Evolutionary conservation across 2,888 invertebrate genomes (phyloP).

Genomic region (Caenorhabditis auriculariae): DNA sequence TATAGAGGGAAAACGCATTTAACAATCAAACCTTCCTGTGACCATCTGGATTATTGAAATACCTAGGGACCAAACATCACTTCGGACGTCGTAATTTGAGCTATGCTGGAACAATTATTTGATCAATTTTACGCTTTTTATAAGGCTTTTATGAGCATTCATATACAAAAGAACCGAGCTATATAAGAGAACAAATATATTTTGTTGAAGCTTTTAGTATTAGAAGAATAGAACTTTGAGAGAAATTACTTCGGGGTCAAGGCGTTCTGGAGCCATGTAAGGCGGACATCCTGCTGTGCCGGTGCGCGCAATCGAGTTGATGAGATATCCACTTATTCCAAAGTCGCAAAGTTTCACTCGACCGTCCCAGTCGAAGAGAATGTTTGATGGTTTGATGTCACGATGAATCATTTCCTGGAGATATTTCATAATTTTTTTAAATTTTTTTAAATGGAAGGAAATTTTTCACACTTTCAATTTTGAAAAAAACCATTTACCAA

Average conservation of each 20-base stretch:
- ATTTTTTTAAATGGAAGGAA: too few relatives aligned
- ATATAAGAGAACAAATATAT: too few relatives aligned
- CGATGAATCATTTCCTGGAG: conserved; percentile 57
- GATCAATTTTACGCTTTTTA: not conserved
- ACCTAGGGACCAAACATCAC: conserved; percentile 98
- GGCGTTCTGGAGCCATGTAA: conserved; percentile 80
- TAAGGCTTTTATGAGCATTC: too few relatives aligned
- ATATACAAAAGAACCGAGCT: too few relatives aligned
- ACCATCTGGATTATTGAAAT: conserved; percentile 82
- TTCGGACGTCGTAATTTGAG: conserved; percentile 87
- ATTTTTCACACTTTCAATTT: not conserved
- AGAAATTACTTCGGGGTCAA: conserved; percentile 22
- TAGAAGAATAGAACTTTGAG: not conserved
- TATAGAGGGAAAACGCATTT: not conserved
- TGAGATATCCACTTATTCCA: conserved; percentile 84
- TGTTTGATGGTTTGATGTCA: conserved; percentile 80
- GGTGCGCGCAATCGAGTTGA: conserved; percentile 76
- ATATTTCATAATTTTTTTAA: too few relatives aligned
- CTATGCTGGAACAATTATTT: conserved; percentile 11
- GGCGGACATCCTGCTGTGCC: conserved; percentile 92
- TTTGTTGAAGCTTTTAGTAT: not conserved
- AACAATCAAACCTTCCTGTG: conserved; percentile 75
- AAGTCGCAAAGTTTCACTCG: conserved; percentile 98
- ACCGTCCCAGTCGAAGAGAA: conserved; percentile 86
- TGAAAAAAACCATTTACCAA: too few relatives aligned